phyloP scores from a whole-genome alignment of 2,797 vertebrate species.

The Craterocephalus amniculus region DNA sequence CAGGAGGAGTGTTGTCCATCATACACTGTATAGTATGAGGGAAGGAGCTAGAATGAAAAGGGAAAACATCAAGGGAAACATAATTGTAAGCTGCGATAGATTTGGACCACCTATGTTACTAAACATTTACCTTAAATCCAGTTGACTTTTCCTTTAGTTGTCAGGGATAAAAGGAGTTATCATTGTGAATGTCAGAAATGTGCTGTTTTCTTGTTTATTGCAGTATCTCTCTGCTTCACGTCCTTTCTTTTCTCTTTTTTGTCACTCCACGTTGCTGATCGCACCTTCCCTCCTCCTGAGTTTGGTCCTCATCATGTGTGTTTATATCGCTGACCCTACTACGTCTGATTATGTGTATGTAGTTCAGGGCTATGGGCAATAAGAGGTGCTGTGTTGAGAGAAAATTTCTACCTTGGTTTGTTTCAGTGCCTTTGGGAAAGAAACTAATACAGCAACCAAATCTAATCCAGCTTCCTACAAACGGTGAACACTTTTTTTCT shows the following conservation, averaged over 20 bases:
- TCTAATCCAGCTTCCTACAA: slow-evolving; percentile 48
- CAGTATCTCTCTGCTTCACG: slow-evolving; percentile 11
- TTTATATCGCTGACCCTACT: slow-evolving; percentile 71
- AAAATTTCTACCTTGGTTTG: slow-evolving; percentile 31
- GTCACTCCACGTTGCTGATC: slow-evolving; percentile 44
- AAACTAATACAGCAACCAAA: slow-evolving; percentile 74
- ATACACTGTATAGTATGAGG: slow-evolving; percentile 45
- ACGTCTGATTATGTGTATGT: slow-evolving; percentile 49
- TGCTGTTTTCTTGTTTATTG: slow-evolving; percentile 16
- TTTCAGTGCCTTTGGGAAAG: slow-evolving; percentile 74
- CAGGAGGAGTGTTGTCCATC: slow-evolving; percentile 31
- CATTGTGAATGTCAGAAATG: slow-evolving; percentile 27
- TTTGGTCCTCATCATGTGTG: slow-evolving; percentile 53
- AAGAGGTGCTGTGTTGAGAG: slow-evolving; percentile 44
- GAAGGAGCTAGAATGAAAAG: slow-evolving; percentile 56
- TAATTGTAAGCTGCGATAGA: slow-evolving; percentile 14
- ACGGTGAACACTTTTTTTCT: slow-evolving; percentile 38
- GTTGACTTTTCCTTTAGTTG: slow-evolving; percentile 17
- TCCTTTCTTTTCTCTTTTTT: slow-evolving; percentile 29
- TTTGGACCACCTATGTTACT: slow-evolving; percentile 33
- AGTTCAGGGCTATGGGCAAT: slow-evolving; percentile 53
- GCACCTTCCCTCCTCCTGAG: slow-evolving; percentile 18
- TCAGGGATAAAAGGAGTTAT: not conserved
- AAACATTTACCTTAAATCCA: slow-evolving; percentile 28
- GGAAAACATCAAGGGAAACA: slow-evolving; percentile 63